phyloP scores from a whole-genome alignment of 2,797 vertebrate genomes.

The Amazona ochrocephala region DNA sequence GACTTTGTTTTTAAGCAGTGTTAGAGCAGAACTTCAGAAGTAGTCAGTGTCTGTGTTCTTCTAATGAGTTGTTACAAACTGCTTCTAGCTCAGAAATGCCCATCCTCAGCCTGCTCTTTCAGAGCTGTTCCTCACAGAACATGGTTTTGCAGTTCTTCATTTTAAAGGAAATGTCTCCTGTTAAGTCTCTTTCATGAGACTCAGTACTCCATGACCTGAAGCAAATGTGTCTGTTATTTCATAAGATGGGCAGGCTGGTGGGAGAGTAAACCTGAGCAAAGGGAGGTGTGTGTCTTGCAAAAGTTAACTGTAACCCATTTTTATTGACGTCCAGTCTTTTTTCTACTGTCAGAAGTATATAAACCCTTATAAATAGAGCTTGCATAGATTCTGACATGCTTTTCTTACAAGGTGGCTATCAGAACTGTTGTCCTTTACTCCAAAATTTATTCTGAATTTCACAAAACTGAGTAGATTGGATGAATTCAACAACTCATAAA shows the following conservation, averaged over 20 bases:
- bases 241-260: background rate
- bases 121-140: background rate
- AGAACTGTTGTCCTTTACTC: background rate
- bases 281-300: background rate
- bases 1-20: background rate
- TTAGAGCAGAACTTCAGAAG: background rate
- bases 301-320: background rate
- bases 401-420: rapidly evolving
- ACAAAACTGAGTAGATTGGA: background rate
- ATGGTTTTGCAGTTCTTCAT: background rate
- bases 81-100: background rate
- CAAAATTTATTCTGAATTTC: background rate
- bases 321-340: background rate
- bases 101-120: background rate
- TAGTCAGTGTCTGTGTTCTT: background rate
- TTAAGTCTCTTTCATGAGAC: background rate
- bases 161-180: background rate
- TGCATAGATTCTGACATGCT: background rate
- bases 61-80: background rate
- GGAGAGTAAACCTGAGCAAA: background rate
- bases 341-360: background rate
- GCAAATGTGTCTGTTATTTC: background rate
- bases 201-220: background rate
- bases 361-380: background rate
- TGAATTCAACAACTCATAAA: background rate